Conservation (phyloP, 2,113 vertebrate species). For the Paramormyrops kingsleyae region DNA sequence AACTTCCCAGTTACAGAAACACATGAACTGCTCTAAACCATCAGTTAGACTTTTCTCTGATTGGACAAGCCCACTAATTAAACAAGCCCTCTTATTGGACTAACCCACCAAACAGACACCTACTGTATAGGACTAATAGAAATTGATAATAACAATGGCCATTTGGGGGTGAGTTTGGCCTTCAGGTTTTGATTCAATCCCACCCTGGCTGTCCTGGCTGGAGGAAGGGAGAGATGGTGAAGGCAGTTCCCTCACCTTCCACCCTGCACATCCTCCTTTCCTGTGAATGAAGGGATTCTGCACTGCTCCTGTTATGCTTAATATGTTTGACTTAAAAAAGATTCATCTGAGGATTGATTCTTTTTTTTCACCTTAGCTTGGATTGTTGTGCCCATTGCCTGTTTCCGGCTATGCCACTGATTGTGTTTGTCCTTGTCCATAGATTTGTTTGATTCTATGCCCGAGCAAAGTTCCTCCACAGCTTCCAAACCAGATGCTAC, state of each 20-base stretch:
- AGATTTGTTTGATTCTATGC: slow-evolving; percentile 98
- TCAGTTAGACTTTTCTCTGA: neutral
- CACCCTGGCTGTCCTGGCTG: neutral
- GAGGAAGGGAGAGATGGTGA: slow-evolving; percentile 6
- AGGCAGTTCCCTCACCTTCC: neutral
- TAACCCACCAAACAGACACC: neutral
- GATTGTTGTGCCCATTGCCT: neutral
- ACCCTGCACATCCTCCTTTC: neutral
- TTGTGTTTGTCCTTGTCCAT: slow-evolving; percentile 85
- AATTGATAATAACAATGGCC: neutral
- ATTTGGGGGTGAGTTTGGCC: neutral
- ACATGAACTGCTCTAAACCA: neutral
- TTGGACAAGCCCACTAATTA: neutral
- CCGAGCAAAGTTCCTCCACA: slow-evolving; percentile 78
- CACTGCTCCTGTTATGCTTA: neutral
- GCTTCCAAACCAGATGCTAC: slow-evolving; percentile 88
- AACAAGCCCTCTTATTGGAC: neutral
- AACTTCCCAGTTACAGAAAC: neutral
- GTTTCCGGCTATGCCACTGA: slow-evolving; percentile 28
- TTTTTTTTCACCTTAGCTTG: slow-evolving; percentile 8
- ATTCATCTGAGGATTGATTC: slow-evolving; percentile 11
- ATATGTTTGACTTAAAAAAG: slow-evolving; percentile 8
- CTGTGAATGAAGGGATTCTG: neutral
- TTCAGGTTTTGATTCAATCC: neutral
- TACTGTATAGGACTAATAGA: neutral